Evolutionary conservation across 2,888 invertebrate genomes (phyloP), one percentile per base, ranked within the genome.

Genomic region (Eupithecia subumbrata): DNA sequence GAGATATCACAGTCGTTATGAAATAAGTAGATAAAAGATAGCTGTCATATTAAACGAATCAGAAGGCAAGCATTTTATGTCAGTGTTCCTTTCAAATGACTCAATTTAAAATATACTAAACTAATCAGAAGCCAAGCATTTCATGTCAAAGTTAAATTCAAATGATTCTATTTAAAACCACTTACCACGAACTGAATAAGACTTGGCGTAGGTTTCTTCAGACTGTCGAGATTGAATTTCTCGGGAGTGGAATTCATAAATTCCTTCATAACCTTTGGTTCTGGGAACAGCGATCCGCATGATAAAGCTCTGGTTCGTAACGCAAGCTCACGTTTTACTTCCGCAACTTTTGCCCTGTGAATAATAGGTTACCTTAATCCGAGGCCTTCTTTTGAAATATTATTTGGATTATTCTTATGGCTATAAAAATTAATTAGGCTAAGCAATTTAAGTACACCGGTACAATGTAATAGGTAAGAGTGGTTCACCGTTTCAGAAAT

Each of bases 201-300:
- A 89, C 96, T 96, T 0, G 98, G 98, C 80, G 95, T 95, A 8
- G 94, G 95, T 96, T 97, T 97, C 79, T 88, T 89, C 80, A 91
- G 83, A 71, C 91, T 89, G 30, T 96, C 92, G 80, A 96, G 87
- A 72, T 93, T 90, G 4, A 96, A 95, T 18, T 95, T 86, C 40
- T 94, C 91, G 11, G 95, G 94, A 72, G 96, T 96, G 14, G 94
- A 91, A 63, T 93, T 89, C 68, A 97, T 91, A 90, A 97, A 98
- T 90, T 98, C 98, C 71, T 96, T 95, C 87, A 98, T 96, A 40
- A 98, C 92, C 82, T 96, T 96, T 82, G 97, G 96, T 81, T 96
- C 96, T 7, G 98, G 98, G 89, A 98, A 98, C 71, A 88, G 88
- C 82, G 93, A 88, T 77, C 96, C 95, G 79, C 91, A 91, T 1